Evolutionary conservation across 1,140 invertebrate species (phyloP).

Genomic region (Neodiprion fabricii): DNA sequence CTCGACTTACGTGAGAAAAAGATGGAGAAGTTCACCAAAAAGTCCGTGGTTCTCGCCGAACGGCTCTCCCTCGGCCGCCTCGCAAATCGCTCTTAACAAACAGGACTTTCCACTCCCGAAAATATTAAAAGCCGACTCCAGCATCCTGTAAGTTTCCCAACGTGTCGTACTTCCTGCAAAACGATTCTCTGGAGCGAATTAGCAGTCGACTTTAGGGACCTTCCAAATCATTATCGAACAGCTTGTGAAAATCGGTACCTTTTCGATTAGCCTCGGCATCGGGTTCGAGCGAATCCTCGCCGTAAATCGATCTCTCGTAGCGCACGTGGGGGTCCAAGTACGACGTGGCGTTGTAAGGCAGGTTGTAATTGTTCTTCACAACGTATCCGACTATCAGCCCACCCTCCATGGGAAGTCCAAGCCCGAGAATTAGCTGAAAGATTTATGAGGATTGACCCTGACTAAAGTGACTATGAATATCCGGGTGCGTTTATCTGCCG

Average conservation of each 20-base stretch:
- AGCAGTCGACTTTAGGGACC: background rate
- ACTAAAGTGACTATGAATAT: too few species aligned
- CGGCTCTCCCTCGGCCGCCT: slow-evolving; percentile 69
- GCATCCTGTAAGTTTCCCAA: slow-evolving; percentile 70
- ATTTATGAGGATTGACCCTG: background rate
- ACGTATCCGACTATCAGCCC: slow-evolving; percentile 61
- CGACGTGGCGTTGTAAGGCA: slow-evolving; percentile 58
- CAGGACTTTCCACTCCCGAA: slow-evolving; percentile 68
- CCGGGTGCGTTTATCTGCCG: too few species aligned
- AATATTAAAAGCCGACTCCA: slow-evolving; percentile 63
- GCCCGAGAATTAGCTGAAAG: slow-evolving; percentile 57
- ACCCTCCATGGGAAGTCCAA: slow-evolving; percentile 61
- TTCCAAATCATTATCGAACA: background rate
- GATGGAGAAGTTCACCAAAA: slow-evolving; percentile 73
- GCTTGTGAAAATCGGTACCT: background rate
- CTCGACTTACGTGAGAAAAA: slow-evolving; percentile 67
- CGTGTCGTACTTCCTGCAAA: slow-evolving; percentile 56
- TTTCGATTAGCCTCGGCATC: background rate
- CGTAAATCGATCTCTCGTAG: slow-evolving; percentile 50
- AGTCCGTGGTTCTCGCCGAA: slow-evolving; percentile 71
- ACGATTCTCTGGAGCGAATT: background rate
- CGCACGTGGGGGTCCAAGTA: slow-evolving; percentile 53
- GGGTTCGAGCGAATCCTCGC: slow-evolving; percentile 7
- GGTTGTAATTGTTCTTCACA: slow-evolving; percentile 59
- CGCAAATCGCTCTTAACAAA: slow-evolving; percentile 77